Evolutionary conservation across 2,888 invertebrate species (phyloP).

Genomic region (Latrodectus hesperus): DNA sequence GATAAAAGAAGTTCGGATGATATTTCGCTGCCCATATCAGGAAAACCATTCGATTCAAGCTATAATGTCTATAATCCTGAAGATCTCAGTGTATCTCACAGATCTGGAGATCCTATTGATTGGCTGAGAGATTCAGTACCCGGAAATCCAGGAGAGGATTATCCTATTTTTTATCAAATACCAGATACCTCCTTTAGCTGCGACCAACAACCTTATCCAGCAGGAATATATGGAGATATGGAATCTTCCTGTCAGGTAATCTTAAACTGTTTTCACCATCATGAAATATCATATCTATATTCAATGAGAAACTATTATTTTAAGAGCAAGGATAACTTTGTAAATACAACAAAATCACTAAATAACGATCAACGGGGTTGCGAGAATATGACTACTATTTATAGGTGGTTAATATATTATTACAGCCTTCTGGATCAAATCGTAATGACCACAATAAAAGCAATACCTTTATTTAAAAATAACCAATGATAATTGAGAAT

Average conservation of each 20-base stretch:
- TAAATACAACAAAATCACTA: not conserved
- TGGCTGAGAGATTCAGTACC: constrained; percentile 38
- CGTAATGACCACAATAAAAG: too few species aligned
- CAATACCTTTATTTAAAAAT: too few species aligned
- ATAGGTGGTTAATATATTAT: not conserved
- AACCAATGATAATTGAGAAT: too few species aligned
- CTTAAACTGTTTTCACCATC: too few species aligned
- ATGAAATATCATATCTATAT: not conserved
- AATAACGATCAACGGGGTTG: not conserved
- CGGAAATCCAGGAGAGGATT: constrained; percentile 61
- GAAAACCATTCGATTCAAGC: not conserved
- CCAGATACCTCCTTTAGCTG: constrained; percentile 58
- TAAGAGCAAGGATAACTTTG: not conserved
- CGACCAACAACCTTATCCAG: constrained; percentile 47
- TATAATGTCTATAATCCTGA: not conserved
- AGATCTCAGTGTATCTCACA: not conserved
- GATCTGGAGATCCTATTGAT: constrained; percentile 36
- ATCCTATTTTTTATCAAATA: constrained; percentile 62
- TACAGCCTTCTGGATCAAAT: not conserved
- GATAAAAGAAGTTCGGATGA: too few species aligned
- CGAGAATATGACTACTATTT: not conserved
- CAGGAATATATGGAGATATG: constrained; percentile 64
- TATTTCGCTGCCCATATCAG: not conserved
- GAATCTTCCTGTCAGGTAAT: constrained; percentile 62
- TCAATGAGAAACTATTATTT: not conserved